Evolutionary conservation across 2,797 vertebrate species (phyloP), one percentile per base, ranked within the genome.

Genomic region (Atherinosoma microstoma): DNA sequence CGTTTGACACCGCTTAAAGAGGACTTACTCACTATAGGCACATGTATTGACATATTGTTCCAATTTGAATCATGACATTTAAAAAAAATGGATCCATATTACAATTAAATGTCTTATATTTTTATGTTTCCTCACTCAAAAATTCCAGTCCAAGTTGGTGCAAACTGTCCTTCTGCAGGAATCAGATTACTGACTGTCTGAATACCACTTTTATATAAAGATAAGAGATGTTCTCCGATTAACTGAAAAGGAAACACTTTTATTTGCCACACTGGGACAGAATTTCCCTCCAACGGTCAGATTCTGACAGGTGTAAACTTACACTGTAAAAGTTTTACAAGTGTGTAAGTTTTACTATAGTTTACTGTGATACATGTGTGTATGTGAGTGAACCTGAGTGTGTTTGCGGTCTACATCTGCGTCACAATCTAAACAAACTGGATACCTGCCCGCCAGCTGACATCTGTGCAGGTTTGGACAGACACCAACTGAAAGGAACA

Each of bases 261-360:
- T 64, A 24, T 34, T 71, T 35, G n/a, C 47, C 47, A 22, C 7
- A 34, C 40, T n/a, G 3, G 6, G 54, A 32, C 24, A 49, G 18
- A 69, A 51, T 64, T 61, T 59, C 70, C 70, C 22, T 42, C 10
- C 20, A 76, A 78, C 71, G 0, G 69, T 34, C 42, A 12, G 32
- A 13, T 10, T 47, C 29, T 20, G 22, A 16, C 76, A 81, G 78
- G 78, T 81, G 76, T 58, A 54, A 49, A 51, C 6, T 51, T 40
- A 24, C 38, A 7, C 61, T 67, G 70, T 74, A 32, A 76, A 27
- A 27, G 24, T 27, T 27, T 27, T 27, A 27, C 24, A 27, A 27
- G 24, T 27, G 24, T 27, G 24, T 27, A 80, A 63, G 27, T 42
- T 65, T 73, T 4, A 67, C 35, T 7, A 11, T 40, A 22, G 58